Conservation (phyloP, 2,797 vertebrate genomes). For the Bovichtus diacanthus region DNA sequence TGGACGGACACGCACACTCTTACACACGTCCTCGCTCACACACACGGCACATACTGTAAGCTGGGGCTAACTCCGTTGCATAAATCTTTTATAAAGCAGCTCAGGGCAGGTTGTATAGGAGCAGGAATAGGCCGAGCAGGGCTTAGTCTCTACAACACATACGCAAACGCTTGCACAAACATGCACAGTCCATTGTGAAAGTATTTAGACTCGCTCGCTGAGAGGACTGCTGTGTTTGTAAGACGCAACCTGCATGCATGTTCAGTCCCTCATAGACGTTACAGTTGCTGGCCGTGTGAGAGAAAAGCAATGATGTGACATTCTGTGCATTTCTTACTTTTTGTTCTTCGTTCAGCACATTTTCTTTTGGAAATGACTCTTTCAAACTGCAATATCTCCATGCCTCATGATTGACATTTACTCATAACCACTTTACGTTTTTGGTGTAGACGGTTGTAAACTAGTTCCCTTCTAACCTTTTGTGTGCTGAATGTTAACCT, state of each 20-base stretch:
- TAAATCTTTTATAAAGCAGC: conserved; percentile 82
- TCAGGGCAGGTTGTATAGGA: conserved; percentile 70
- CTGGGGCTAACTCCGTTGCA: conserved; percentile 74
- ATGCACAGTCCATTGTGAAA: conserved; percentile 36
- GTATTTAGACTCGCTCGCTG: conserved; percentile 21
- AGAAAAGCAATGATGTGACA: background rate
- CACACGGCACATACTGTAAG: conserved; percentile 58
- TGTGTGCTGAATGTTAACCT: background rate
- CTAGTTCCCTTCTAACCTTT: background rate
- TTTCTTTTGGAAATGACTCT: background rate
- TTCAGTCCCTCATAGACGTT: conserved; percentile 8
- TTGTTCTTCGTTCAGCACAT: background rate
- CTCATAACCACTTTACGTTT: background rate
- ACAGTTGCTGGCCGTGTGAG: background rate
- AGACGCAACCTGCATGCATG: conserved; percentile 22
- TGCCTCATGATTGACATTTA: background rate
- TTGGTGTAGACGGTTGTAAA: background rate
- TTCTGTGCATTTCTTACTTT: conserved; percentile 1
- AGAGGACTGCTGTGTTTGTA: conserved; percentile 26
- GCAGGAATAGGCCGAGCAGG: conserved; percentile 63
- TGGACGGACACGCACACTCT: conserved; percentile 7
- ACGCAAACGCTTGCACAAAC: background rate
- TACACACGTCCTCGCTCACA: conserved; percentile 22
- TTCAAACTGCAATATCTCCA: background rate
- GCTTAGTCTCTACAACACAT: conserved; percentile 69